Evolutionary conservation across 1,140 invertebrate genomes (phyloP), one percentile per base, ranked within the genome.

Genomic region (Macrostomum lignano): DNA sequence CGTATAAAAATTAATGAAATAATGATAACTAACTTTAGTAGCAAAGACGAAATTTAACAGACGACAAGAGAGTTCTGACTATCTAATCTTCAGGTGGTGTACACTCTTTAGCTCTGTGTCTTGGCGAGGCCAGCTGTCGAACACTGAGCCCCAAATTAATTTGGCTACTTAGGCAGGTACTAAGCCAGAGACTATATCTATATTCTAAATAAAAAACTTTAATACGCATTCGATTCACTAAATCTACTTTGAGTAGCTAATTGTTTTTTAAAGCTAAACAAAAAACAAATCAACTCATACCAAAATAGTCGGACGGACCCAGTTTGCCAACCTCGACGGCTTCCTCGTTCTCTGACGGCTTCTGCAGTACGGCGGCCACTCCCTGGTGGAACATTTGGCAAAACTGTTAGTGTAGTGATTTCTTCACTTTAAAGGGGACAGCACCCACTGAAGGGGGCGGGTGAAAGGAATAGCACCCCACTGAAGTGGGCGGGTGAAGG

Each of bases 221-320:
- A 9, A 24, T 24, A 24, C n/a, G n/a, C n/a, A 24, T 10, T 24
- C 9, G 23, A n/a, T 24, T 10, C 9, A 24, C 9, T 10, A n/a
- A 24, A 24, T 10, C 9, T n/a, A 24, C 23, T n/a, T 10, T 24
- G 9, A n/a, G n/a, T 10, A 24, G 9, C n/a, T n/a, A 24, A 24
- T 24, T 9, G 3, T 28, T 28, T 15, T 28, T 9, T 9, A 28
- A 28, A 5, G 15, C 3, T 15, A 15, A 36, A 34, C 19, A 3
- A 36, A 9, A 17, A 7, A 11, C 13, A 19, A 29, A 15, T 21
- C 14, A 37, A 15, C 35, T 41, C 51, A 53, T 55, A 71, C 73
- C 74, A 62, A 98, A 98, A 60, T 98, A 98, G 63, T 98, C 86
- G 14, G 81, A 88, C 20, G 78, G 72, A 28, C 78, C 81, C 29